phyloP scores from a whole-genome alignment of 2,888 invertebrate genomes.

The Chymomyza procnemis region DNA sequence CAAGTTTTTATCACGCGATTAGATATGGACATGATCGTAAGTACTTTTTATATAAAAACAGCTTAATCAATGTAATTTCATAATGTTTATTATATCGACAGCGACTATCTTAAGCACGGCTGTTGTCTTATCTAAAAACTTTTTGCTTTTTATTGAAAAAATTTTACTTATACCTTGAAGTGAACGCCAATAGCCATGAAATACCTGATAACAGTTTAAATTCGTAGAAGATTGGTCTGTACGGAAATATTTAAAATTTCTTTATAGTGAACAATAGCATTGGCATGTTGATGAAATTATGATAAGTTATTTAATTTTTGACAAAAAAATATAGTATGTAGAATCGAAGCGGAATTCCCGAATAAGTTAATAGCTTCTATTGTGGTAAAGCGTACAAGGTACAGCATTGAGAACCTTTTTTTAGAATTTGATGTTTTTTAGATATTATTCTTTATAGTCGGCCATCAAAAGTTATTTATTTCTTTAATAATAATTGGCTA shows the following conservation, averaged over 20 bases:
- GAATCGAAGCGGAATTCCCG: too few relatives aligned
- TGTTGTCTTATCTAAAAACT: constrained; percentile 36
- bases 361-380: too few relatives aligned
- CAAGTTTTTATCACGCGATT: neutral
- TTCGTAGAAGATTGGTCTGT: constrained; percentile 7
- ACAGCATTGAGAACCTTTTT: too few relatives aligned
- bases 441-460: too few relatives aligned
- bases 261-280: neutral
- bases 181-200: constrained; percentile 9
- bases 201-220: constrained; percentile 12
- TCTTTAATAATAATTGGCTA: too few relatives aligned
- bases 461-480: too few relatives aligned
- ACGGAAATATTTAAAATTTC: constrained; percentile 9
- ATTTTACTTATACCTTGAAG: neutral
- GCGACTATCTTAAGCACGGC: constrained; percentile 22
- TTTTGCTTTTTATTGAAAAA: neutral
- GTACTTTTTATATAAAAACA: constrained; percentile 12
- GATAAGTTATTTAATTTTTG: neutral
- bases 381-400: too few relatives aligned
- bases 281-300: too few relatives aligned
- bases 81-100: constrained; percentile 40
- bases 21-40: neutral
- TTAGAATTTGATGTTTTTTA: too few relatives aligned
- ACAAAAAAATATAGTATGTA: neutral
- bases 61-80: constrained; percentile 21